Evolutionary conservation across 2,797 vertebrate genomes (phyloP).

Genomic region (Spheniscus humboldti): DNA sequence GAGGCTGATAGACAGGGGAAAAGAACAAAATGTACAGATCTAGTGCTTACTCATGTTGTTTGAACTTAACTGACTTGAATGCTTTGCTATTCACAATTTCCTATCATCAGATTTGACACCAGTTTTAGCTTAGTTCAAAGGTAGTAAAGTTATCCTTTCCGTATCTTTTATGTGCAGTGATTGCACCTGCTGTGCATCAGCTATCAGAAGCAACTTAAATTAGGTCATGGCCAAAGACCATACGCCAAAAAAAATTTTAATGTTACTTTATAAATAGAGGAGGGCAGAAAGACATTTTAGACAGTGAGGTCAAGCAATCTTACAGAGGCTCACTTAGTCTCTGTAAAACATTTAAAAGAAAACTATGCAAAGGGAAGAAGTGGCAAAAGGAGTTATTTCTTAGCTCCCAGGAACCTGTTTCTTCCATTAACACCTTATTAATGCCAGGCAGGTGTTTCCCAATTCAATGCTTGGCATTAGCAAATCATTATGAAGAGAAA

Average conservation of each 20-base stretch:
- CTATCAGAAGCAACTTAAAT: not conserved
- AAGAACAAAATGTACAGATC: not conserved
- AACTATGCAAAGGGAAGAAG: not conserved
- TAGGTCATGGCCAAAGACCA: not conserved
- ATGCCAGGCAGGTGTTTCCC: not conserved
- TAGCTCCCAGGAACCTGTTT: not conserved
- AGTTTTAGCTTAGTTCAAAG: not conserved
- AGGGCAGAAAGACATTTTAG: not conserved
- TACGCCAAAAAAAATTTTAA: not conserved
- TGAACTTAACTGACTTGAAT: not conserved
- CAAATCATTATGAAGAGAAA: not conserved
- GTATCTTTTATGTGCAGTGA: not conserved
- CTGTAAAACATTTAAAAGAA: not conserved
- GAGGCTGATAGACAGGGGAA: not conserved
- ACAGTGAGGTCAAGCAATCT: not conserved
- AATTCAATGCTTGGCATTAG: not conserved
- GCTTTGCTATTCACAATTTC: not conserved
- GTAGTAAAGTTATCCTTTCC: not conserved
- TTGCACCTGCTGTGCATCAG: not conserved
- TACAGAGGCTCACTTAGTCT: not conserved
- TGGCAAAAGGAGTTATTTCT: not conserved
- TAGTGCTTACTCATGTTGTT: not conserved
- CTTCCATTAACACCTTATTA: not conserved
- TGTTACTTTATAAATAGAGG: not conserved
- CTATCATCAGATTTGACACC: not conserved